These are phyloP conservation scores for Formica exsecta DNA, from an alignment of 1,140 invertebrate species.

Conservation along the genomic window DNA sequence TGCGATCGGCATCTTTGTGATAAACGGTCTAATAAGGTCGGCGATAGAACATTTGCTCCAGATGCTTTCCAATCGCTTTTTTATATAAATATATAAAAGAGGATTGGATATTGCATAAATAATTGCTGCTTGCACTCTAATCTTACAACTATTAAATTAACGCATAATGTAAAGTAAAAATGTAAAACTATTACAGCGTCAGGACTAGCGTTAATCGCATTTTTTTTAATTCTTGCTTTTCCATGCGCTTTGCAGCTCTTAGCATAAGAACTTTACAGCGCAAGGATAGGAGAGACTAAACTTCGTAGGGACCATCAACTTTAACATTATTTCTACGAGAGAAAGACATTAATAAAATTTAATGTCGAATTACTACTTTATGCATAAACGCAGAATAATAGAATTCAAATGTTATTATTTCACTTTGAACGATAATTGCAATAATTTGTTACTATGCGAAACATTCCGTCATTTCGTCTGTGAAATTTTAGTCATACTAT, in stretches of 20 bases:
- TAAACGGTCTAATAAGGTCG: conserved; percentile 32
- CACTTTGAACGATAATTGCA: conserved; percentile 60
- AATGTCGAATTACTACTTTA: conserved; percentile 1
- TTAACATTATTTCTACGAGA: conserved; percentile 13
- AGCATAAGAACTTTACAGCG: not conserved
- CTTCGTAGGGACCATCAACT: conserved; percentile 13
- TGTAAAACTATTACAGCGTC: not conserved
- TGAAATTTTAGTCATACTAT: conserved; percentile 62
- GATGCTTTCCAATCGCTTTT: not conserved
- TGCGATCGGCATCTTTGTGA: conserved; percentile 25
- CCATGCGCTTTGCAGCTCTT: not conserved
- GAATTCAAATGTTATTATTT: conserved; percentile 66
- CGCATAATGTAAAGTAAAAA: not conserved
- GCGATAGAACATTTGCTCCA: not conserved
- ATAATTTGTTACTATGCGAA: conserved; percentile 63
- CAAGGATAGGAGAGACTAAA: not conserved
- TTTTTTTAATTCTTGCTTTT: not conserved
- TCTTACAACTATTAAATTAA: conserved; percentile 1
- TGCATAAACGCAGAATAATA: conserved; percentile 34
- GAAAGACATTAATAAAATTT: conserved; percentile 63
- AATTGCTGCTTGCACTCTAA: conserved; percentile 11
- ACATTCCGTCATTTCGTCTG: conserved; percentile 25
- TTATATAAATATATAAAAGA: not conserved
- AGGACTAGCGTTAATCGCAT: not conserved
- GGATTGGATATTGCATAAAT: not conserved